Base-by-base conservation (phyloP, 1,140 invertebrate genomes). In the Caligus rogercresseyi region DNA sequence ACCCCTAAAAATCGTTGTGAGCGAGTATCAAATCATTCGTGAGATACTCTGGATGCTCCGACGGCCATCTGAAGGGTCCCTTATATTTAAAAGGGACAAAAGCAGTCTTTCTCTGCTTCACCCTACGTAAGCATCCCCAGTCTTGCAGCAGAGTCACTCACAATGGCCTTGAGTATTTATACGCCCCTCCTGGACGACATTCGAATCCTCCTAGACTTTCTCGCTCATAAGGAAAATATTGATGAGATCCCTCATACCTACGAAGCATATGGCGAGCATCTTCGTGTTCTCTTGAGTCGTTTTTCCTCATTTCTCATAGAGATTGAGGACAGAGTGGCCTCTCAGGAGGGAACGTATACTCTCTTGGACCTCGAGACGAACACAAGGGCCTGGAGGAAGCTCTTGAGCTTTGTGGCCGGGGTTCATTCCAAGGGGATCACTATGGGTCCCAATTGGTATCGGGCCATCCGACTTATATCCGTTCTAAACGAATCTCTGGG, bases 21-120 rank as follows among this genome's bases (percentile, higher is more conserved):
- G 20, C 11, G 61, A 63, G 57, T 63, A 63, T 19, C 61, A 63
- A 53, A 15, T 63, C 1, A 52, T 63, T 26, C 19, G 54, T 3
- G 61, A 63, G 43, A 21, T 52, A n/a, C 3, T 63, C 15, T 63
- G 61, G 61, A 63, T 55, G 19, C 4, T 63, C 15, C 52, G 61
- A 2, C 25, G 18, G 7, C 61, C 61, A 1, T 19, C 25, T 26
- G 18, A 25, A 16, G 24, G 16, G 15, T 43, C 26, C 24, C 15
- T 60, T 52, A 18, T 16, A 60, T 2, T 2, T 1, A 3, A 25
- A 25, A 11, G 3, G 23, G 3, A 3, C 15, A 3, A 43, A 3
- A 4, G n/a, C n/a, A 43, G n/a, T 11, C n/a, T 43, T 60, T 57
- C 15, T 18, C 16, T 3, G 7, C 21, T 3, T 15, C 13, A n/a